Percentiles rank a stretch among this genome's conserved stretches.
Evolutionary conservation across 2,113 vertebrate genomes (phyloP).

Genomic region (Saguinus imperator): DNA sequence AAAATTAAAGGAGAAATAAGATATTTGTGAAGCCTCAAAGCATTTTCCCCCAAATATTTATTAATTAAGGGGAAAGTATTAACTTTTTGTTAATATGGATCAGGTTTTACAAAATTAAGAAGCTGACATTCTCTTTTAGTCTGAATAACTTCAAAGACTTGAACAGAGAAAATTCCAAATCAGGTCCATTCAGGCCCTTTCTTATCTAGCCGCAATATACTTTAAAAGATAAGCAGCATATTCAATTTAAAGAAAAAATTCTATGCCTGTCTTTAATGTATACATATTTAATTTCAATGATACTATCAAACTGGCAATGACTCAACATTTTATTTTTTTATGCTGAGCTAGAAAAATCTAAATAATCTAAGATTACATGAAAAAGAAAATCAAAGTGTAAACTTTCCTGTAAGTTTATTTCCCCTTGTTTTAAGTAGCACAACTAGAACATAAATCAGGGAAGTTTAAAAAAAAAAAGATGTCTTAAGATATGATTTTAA

Average conservation of each 20-base stretch:
- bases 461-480: constrained; percentile 39
- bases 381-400: not conserved
- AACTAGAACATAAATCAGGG: constrained; percentile 35
- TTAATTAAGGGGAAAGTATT: not conserved
- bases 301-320: not conserved
- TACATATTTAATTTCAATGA: not conserved
- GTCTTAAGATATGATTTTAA: not conserved
- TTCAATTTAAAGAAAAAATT: not conserved
- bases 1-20: not conserved
- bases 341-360: not conserved
- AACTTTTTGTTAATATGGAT: not conserved
- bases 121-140: not conserved
- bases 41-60: not conserved
- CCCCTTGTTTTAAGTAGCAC: not conserved
- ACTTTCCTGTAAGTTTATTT: not conserved
- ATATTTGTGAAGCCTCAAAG: not conserved
- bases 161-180: not conserved
- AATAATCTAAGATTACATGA: not conserved
- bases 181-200: not conserved
- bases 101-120: not conserved
- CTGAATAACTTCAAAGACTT: not conserved
- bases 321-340: not conserved
- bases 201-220: not conserved
- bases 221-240: not conserved
- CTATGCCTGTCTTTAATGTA: not conserved